Base-by-base conservation (phyloP, 2,888 invertebrate genomes). In the Villa cingulata region DNA sequence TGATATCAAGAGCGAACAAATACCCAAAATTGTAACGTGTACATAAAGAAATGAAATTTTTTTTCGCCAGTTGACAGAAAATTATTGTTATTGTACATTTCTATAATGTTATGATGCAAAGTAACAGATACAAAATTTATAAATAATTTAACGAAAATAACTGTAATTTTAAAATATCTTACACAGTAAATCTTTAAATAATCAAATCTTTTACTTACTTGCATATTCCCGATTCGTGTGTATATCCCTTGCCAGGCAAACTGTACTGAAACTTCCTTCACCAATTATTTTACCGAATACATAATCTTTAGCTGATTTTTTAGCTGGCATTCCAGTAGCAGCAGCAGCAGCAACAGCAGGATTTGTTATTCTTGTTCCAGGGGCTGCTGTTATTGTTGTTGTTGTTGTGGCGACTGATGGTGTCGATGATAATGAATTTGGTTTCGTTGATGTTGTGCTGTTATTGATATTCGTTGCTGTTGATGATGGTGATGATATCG, bases 241-340 rank as follows among this genome's bases (percentile, higher is more conserved):
- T 52, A 91, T 83, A 70, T 96, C 94, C 68, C 87, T 89, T 45
- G 91, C 92, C 56, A 92, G 76, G 69, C 89, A 95, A 45, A 96
- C 97, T 51, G 87, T 89, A 60, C 95, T 95, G 70, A 89, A 98
- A 66, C 95, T 94, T 54, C 97, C 97, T 70, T 97, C 96, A 54
- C 97, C 97, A 59, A 98, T 85, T 53, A 87, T 78, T 73, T 89
- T 90, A 49, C 92, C 90, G 72, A 98, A 98, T 61, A 88, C 84
- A 68, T 87, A 97, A 72, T 97, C 95, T 63, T 83, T 81, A 47
- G 90, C 80, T 29, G 68, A 59, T 54, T 63, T 64, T 55, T 63
- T 64, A 41, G 58, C 56, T 44, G 63, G 61, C n/a, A 19, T 6
- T n/a, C 14, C 36, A 16, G 16, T 16, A 3, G n/a, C 20, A 37